Base-by-base conservation (phyloP, 2,113 vertebrate genomes). In the Oceanodroma tethys region DNA sequence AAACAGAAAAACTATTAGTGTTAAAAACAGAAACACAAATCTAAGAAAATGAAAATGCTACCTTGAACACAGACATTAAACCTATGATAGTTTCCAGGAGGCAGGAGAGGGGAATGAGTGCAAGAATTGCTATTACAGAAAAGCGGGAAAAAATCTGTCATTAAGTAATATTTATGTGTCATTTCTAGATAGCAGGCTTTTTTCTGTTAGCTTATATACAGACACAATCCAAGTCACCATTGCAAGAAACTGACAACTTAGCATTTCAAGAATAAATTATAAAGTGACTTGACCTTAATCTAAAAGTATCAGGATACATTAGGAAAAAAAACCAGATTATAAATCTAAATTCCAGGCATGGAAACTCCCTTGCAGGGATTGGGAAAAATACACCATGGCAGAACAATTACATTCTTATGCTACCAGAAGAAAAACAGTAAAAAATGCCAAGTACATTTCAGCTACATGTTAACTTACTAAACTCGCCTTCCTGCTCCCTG, bases 301-400 rank as follows among this genome's bases (percentile, higher is more conserved):
- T 95, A 93, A 92, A 94, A 79, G 29, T 81, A 94, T 85, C 81
- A 92, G 48, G 74, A 97, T 36, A 92, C 47, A 78, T 83, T 63
- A 42, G 16, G 22, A n/a, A 21, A 43, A 76, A 96, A 27, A 70
- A 89, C 73, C 73, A 97, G 40, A 93, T 95, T 96, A 90, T 94
- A 97, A 95, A 97, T 97, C 90, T 86, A 90, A 95, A 88, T 87
- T 97, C 96, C 93, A 96, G 94, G 73, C 89, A 94, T 20, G 80
- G 90, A 93, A 97, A 97, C 88, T 97, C 81, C 91, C 94, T 96
- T 91, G 38, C 67, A 97, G 43, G 80, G 68, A 93, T 15, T 92
- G 88, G 80, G 93, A 70, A 95, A 98, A 96, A 86, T 62, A 91
- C 63, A 93, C 53, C 17, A 50, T 50, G 53, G 29, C 56, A 95